Evolutionary conservation across 64 coral and sea anemone genomes (phyloP).

Genomic region (Montipora cactus): DNA sequence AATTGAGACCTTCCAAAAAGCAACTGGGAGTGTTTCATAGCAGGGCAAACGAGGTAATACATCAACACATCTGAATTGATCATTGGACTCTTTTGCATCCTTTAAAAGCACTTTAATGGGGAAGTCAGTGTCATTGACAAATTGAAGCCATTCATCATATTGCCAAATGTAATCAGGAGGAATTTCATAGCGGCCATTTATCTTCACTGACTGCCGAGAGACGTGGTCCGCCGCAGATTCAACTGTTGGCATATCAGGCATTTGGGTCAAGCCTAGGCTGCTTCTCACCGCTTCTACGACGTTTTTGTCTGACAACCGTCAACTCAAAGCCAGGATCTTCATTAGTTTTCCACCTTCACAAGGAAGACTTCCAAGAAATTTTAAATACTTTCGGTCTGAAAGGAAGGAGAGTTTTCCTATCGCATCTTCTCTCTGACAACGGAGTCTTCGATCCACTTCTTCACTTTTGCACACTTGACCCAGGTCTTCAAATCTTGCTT

Average conservation of each 20-base stretch:
- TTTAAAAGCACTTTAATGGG: conserved; percentile 37
- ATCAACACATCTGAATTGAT: not conserved
- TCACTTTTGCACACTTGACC: not conserved
- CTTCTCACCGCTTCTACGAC: not conserved
- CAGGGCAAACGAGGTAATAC: not conserved
- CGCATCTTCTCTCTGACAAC: not conserved
- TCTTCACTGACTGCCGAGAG: not conserved
- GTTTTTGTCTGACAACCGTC: not conserved
- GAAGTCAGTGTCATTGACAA: conserved; percentile 41
- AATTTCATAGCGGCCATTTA: too few relatives aligned
- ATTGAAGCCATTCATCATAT: too few relatives aligned
- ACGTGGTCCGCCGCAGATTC: conserved; percentile 16
- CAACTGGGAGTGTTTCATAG: too few relatives aligned
- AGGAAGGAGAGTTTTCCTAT: conserved; percentile 20
- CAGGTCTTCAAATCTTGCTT: conserved; percentile 12
- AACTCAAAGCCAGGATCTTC: conserved; percentile 38
- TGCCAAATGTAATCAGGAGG: too few relatives aligned
- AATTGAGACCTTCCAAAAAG: too few relatives aligned
- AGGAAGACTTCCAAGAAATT: conserved; percentile 42
- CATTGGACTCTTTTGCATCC: not conserved
- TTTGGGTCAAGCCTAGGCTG: not conserved
- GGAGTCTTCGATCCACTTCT: conserved; percentile 10
- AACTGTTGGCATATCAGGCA: not conserved
- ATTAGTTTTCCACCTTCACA: conserved; percentile 46
- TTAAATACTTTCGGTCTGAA: conserved; percentile 24